Evolutionary conservation across 2,888 invertebrate species (phyloP), one percentile per base, ranked within the genome.

Genomic region (Petrophora chlorosata): DNA sequence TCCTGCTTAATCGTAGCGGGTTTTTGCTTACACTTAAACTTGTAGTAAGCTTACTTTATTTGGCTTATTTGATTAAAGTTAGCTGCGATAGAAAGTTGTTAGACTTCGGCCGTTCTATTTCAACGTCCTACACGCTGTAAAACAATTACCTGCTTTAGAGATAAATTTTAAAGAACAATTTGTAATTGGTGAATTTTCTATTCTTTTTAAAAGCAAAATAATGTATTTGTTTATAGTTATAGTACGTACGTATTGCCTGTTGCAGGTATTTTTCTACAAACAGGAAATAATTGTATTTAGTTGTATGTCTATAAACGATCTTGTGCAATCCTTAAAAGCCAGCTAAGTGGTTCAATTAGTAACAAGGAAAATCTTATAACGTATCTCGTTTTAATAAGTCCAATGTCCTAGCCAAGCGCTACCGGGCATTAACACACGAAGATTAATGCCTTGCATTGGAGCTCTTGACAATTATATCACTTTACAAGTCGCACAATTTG

Each of bases 381-480:
- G 38, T 51, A 50, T 47, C 28, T 42, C 30, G 44, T 50, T 47
- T 48, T 43, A 52, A 46, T 46, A 38, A 35, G 46, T 56, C 45
- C 19, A 46, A 22, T 40, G 36, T 34, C 25, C 10, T 47, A 48
- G 42, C 42, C 28, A 36, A 35, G 25, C 17, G 29, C 49, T 44
- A 30, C 45, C 48, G 54, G 60, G 63, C 63, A 67, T 69, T 66
- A 68, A 63, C 63, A 58, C 56, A 63, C 61, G 64, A 65, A 73
- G 76, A 83, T 79, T 76, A 79, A 80, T 76, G 70, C 66, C 59
- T 65, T 63, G 59, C 69, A 74, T 75, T 68, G 73, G 61, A 58
- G 49, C 66, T 74, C 64, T 67, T 60, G 76, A 79, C 83, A 86
- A 85, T 85, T 85, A 85, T 85, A 82, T 83, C 83, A 85, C 78